Conservation (phyloP, 2,888 invertebrate genomes). For the Acrobasis consociella region DNA sequence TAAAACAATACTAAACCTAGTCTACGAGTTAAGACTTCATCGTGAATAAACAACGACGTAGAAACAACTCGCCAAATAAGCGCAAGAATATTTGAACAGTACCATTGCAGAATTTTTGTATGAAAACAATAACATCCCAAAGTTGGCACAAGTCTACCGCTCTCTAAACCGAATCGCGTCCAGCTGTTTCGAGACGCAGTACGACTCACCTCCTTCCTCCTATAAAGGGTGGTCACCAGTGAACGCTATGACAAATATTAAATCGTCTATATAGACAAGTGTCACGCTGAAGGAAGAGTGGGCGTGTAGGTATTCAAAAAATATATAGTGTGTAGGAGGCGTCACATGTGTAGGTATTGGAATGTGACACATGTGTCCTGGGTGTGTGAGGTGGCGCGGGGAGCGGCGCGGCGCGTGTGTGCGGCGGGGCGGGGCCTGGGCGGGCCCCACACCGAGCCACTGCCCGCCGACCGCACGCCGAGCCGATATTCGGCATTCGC, state of each 20-base stretch:
- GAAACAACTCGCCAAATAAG: conserved; percentile 4
- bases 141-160: conserved; percentile 7
- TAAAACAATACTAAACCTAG: neutral
- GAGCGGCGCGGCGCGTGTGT: conserved; percentile 44
- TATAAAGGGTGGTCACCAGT: conserved; percentile 1
- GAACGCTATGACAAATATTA: neutral
- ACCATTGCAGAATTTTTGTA: conserved; percentile 9
- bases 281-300: conserved; percentile 9
- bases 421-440: conserved; percentile 67
- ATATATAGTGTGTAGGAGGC: conserved; percentile 72
- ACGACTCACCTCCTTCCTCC: neutral
- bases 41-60: conserved; percentile 1
- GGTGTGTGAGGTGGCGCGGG: conserved; percentile 52
- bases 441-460: conserved; percentile 60
- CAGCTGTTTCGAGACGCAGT: neutral
- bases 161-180: conserved; percentile 10
- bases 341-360: conserved; percentile 74
- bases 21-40: neutral
- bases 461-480: conserved; percentile 59
- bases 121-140: conserved; percentile 11
- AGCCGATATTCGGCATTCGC: conserved; percentile 62
- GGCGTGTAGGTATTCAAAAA: conserved; percentile 64
- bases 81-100: conserved; percentile 6
- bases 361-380: conserved; percentile 67
- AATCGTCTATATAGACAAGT: neutral